Conservation (phyloP, 2,888 invertebrate species). For the Tachina fera region DNA sequence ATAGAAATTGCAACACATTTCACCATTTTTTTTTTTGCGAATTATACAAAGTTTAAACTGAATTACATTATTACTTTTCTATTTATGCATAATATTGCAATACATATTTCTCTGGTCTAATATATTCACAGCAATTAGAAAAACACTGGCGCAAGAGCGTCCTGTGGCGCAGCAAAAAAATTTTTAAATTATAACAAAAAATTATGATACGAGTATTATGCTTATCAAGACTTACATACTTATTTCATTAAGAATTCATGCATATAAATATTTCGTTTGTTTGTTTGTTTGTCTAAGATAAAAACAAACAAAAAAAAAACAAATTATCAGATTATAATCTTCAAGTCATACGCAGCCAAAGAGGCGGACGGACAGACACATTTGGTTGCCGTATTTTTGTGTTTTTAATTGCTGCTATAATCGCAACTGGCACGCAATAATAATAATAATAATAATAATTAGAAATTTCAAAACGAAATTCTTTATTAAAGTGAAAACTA, state of each 20-base stretch:
- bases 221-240: slow-evolving; percentile 26
- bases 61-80: no score
- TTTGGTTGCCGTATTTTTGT: slow-evolving; percentile 13
- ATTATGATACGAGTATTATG: slow-evolving; percentile 8
- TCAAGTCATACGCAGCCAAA: slow-evolving; percentile 4
- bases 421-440: slow-evolving; percentile 68
- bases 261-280: slow-evolving; percentile 28
- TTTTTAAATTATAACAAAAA: slow-evolving; percentile 18
- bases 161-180: slow-evolving; percentile 7
- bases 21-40: no score
- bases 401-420: slow-evolving; percentile 67
- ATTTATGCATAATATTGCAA: neutral
- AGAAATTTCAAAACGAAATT: slow-evolving; percentile 40
- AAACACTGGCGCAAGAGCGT: neutral
- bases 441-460: slow-evolving; percentile 12
- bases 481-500: slow-evolving; percentile 18
- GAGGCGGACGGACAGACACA: neutral
- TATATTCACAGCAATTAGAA: neutral
- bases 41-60: no score
- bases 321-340: slow-evolving; percentile 51
- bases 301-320: neutral
- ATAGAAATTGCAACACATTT: no score
- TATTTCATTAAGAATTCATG: slow-evolving; percentile 53
- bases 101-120: neutral
- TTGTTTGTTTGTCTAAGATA: slow-evolving; percentile 16